Base-by-base conservation (phyloP, 2,113 vertebrate species). In the Raja brachyura region DNA sequence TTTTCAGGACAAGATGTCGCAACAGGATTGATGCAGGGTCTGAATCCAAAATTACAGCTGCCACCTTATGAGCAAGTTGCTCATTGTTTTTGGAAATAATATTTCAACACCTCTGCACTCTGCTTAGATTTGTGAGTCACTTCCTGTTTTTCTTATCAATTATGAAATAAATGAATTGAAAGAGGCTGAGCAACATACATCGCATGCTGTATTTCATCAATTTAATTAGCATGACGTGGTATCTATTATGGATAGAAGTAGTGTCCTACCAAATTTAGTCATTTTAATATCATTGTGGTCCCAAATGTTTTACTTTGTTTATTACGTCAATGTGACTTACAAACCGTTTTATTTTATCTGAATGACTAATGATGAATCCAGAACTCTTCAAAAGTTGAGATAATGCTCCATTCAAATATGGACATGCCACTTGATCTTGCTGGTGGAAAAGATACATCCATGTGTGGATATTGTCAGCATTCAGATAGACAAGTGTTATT, bases 111-210 rank as follows among this genome's bases (percentile, higher is more conserved):
- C 31, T 28, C 20, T 92, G 68, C 33, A 73, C 39, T 28, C 9
- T 73, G 90, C 90, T 92, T 68, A 92, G 31, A 74, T 54, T 73
- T 92, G 11, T 73, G 66, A 92, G 28, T 73, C 86, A 90, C 20
- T 73, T 92, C 90, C 90, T 92, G 90, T 54, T 92, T 92, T 73
- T 28, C 22, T 54, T 48, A 33, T 39, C 39, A 39, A 73, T 28
- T 31, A 28, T 92, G 90, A 73, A 20, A 73, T 33, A 48, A 48
- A 33, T 92, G 68, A 92, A 48, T 70, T 18, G 54, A 25, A 70
- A 92, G 39, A 73, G 18, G 66, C 68, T 31, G 39, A 31, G 16
- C 66, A 92, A 22, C 13, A 68, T 68, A 73, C 63, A 10, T 3
- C 48, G 10, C 10, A 33, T 5, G 16, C 5, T 92, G 33, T 1